phyloP scores from a whole-genome alignment of 2,888 invertebrate species.

The Pseudococcus longispinus region DNA sequence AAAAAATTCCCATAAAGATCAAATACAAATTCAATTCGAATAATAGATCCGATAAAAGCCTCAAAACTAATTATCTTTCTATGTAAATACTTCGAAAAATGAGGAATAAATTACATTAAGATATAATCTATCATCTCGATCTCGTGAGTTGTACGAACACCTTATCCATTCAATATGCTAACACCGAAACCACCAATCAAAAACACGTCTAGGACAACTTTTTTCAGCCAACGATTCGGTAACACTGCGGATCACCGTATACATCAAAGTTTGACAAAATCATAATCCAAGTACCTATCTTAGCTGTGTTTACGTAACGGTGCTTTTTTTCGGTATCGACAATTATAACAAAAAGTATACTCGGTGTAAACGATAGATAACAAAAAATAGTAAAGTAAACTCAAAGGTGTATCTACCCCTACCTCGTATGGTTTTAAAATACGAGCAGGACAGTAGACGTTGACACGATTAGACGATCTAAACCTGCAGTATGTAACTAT shows the following conservation, averaged over 20 bases:
- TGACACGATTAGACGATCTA: slow-evolving; percentile 21
- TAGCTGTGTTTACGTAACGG: slow-evolving; percentile 16
- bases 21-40: too few relatives aligned
- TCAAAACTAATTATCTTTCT: too few relatives aligned
- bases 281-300: slow-evolving; percentile 12
- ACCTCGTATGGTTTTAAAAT: neutral
- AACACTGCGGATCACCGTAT: neutral
- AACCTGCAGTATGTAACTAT: slow-evolving; percentile 34
- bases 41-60: too few relatives aligned
- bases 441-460: neutral
- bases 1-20: too few relatives aligned
- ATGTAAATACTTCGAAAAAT: too few relatives aligned
- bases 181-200: neutral
- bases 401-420: slow-evolving; percentile 28
- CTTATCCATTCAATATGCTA: neutral
- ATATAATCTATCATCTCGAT: neutral
- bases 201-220: neutral
- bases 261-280: slow-evolving; percentile 41
- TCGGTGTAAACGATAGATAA: neutral
- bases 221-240: neutral
- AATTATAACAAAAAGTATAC: neutral
- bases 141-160: neutral
- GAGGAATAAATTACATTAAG: neutral
- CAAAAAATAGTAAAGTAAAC: neutral
- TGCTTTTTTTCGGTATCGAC: slow-evolving; percentile 6